Conservation (phyloP, 2,888 invertebrate genomes). For the Gymnosoma rotundatum region DNA sequence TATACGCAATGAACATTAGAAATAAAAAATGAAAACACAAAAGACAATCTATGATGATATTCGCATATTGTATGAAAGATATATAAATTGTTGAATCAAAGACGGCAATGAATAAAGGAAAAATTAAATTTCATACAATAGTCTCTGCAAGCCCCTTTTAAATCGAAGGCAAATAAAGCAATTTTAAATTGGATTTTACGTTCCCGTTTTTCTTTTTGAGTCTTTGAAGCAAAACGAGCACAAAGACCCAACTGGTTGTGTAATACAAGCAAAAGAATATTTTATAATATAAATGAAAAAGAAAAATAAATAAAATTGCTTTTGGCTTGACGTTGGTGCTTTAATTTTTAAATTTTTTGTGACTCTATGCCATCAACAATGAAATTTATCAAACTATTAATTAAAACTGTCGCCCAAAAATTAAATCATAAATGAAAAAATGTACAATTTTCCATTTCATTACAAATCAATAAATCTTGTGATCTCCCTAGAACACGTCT, state of each 20-base stretch:
- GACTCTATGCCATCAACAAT: neutral
- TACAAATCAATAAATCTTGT: constrained; percentile 64
- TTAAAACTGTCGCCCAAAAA: constrained; percentile 45
- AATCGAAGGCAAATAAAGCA: constrained; percentile 61
- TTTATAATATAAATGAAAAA: neutral
- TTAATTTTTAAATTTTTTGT: neutral
- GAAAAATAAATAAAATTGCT: neutral
- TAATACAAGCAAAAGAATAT: neutral
- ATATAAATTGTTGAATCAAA: constrained; percentile 59
- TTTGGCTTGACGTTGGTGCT: neutral
- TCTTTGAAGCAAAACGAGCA: constrained; percentile 10
- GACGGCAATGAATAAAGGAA: constrained; percentile 35
- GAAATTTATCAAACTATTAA: constrained; percentile 62
- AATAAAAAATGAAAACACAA: neutral
- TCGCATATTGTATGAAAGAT: constrained; percentile 49
- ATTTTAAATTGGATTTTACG: constrained; percentile 65
- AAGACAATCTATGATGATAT: constrained; percentile 50
- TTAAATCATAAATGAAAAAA: constrained; percentile 9
- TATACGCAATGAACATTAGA: constrained; percentile 24
- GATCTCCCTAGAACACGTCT: constrained; percentile 56
- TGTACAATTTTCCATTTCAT: constrained; percentile 67
- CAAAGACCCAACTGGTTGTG: neutral
- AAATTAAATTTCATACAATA: constrained; percentile 53
- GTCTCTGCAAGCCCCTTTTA: constrained; percentile 9
- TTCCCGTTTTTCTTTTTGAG: constrained; percentile 9